Percentiles rank a stretch among this genome's conserved stretches.
These are phyloP conservation scores for Phrynocephalus guinanensis DNA, from an alignment of 2,797 vertebrate genomes.

Conservation along the genomic window DNA sequence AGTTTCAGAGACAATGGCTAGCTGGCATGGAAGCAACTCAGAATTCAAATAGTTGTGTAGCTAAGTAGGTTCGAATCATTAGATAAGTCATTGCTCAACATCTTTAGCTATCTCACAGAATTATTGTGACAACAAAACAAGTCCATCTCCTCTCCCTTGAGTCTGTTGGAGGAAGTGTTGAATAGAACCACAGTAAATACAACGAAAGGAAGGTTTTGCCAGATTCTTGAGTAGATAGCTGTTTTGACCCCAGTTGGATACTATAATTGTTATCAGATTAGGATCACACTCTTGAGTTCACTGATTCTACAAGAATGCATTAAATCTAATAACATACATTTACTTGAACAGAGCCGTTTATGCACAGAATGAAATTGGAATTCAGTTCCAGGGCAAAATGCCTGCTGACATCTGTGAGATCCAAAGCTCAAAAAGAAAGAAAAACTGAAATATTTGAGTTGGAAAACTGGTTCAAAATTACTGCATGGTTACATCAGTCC, in stretches of 20 bases:
- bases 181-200: background rate
- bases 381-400: slow-evolving; percentile 17
- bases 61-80: background rate
- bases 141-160: background rate
- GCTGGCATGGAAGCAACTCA: background rate
- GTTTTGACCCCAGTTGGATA: background rate
- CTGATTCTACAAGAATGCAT: background rate
- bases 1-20: background rate
- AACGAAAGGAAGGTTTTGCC: background rate
- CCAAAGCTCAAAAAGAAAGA: background rate
- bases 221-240: slow-evolving; percentile 14
- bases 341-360: slow-evolving; percentile 12
- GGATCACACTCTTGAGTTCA: background rate
- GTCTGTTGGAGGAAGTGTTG: slow-evolving; percentile 4
- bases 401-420: slow-evolving; percentile 9
- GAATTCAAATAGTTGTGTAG: background rate
- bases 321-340: slow-evolving; percentile 12
- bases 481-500: background rate
- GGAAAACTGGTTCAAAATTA: slow-evolving; percentile 9
- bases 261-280: background rate
- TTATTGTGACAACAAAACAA: background rate
- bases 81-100: background rate
- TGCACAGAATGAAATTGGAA: background rate
- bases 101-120: background rate
- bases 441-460: slow-evolving; percentile 4